phyloP scores from a whole-genome alignment of 2,888 invertebrate species.

The Oxyteleia sp. region DNA sequence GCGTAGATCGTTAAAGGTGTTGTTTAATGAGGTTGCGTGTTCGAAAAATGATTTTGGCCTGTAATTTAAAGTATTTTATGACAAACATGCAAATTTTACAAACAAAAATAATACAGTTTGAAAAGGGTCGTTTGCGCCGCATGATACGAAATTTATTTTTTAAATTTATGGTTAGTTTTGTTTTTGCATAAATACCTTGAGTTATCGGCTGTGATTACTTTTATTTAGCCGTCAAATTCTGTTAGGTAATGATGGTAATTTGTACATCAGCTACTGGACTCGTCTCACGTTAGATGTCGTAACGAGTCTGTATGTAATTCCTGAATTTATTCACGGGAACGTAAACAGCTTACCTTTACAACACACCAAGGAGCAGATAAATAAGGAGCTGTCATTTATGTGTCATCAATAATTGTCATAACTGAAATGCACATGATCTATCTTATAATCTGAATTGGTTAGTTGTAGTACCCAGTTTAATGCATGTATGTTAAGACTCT shows the following conservation, averaged over 20 bases:
- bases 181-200: slow-evolving; percentile 52
- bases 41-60: slow-evolving; percentile 40
- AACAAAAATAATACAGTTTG: slow-evolving; percentile 50
- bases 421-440: too few species aligned
- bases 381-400: too few species aligned
- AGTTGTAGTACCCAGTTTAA: too few species aligned
- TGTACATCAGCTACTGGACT: slow-evolving; percentile 66
- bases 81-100: slow-evolving; percentile 48
- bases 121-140: slow-evolving; percentile 40
- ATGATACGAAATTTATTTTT: slow-evolving; percentile 53
- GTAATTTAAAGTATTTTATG: slow-evolving; percentile 38
- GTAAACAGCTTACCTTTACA: slow-evolving; percentile 32
- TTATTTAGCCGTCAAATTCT: slow-evolving; percentile 69
- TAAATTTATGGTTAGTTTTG: slow-evolving; percentile 46
- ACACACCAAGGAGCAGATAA: too few species aligned
- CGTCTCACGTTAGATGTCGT: slow-evolving; percentile 62
- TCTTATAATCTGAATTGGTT: too few species aligned
- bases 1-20: slow-evolving; percentile 3
- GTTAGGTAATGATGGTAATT: slow-evolving; percentile 65
- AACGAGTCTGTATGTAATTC: slow-evolving; percentile 58
- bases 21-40: slow-evolving; percentile 30
- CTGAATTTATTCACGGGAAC: slow-evolving; percentile 50
- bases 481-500: too few species aligned
- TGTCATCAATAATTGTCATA: too few species aligned
- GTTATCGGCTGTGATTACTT: slow-evolving; percentile 57